phyloP scores from a whole-genome alignment of 1,140 invertebrate genomes.

The Drepana arcuata region DNA sequence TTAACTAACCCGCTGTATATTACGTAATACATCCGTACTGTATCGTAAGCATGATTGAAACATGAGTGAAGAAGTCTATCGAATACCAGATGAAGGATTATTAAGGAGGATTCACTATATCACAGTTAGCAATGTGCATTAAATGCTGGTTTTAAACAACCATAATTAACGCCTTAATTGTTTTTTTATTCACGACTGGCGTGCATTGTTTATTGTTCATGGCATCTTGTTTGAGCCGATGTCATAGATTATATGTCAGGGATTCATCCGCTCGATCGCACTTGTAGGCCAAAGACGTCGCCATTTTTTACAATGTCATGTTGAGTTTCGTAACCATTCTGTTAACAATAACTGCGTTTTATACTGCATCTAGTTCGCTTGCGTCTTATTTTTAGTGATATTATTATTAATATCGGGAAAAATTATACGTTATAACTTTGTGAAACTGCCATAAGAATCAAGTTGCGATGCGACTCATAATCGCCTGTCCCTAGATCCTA shows the following conservation, averaged over 20 bases:
- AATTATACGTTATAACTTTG: too few relatives aligned
- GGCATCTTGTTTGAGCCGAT: constrained; percentile 43
- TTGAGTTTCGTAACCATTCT: constrained; percentile 50
- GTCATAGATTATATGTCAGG: constrained; percentile 69
- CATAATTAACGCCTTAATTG: constrained; percentile 6
- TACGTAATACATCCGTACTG: too few relatives aligned
- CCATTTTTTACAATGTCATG: constrained; percentile 66
- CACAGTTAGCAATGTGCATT: too few relatives aligned
- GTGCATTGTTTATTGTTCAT: constrained; percentile 39
- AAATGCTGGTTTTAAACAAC: too few relatives aligned
- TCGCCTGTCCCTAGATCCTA: constrained; percentile 15
- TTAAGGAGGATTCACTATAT: too few relatives aligned
- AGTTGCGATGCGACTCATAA: constrained; percentile 9
- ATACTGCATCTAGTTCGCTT: too few relatives aligned
- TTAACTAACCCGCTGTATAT: too few relatives aligned
- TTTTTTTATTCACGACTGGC: constrained; percentile 32
- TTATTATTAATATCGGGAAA: too few relatives aligned
- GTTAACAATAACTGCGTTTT: constrained; percentile 48
- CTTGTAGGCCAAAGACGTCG: constrained; percentile 62
- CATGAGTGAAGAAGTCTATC: too few relatives aligned
- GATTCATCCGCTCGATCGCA: constrained; percentile 57
- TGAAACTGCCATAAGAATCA: constrained; percentile 21
- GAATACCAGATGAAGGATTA: too few relatives aligned
- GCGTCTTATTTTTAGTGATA: too few relatives aligned
- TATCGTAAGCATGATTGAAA: too few relatives aligned